Conservation (phyloP, 2,888 invertebrate species). For the Melinaea menophilus region DNA sequence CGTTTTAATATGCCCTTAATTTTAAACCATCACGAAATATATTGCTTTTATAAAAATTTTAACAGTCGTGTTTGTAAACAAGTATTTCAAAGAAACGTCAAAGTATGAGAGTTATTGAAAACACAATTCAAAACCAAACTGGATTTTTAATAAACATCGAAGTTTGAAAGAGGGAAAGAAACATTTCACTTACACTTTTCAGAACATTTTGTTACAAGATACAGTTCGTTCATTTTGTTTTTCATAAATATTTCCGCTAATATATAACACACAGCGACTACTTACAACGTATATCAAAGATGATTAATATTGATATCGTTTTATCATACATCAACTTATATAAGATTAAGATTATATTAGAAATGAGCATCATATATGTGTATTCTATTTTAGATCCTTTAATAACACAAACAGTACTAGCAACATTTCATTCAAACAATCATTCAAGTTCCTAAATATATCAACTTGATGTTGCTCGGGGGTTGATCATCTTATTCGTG, state of each 20-base stretch:
- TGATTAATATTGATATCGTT: not conserved
- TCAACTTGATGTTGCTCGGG: constrained; percentile 58
- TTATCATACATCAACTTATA: not conserved
- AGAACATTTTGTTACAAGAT: constrained; percentile 13
- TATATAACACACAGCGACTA: constrained; percentile 44
- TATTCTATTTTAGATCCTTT: not conserved
- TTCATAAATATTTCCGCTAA: constrained; percentile 23
- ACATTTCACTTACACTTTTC: constrained; percentile 24
- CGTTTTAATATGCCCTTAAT: not conserved
- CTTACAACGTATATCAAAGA: constrained; percentile 33
- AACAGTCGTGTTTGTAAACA: not conserved
- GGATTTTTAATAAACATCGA: constrained; percentile 30
- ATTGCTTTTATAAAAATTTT: not conserved
- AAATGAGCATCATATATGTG: not conserved
- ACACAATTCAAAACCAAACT: constrained; percentile 26
- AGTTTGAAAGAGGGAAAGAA: constrained; percentile 24
- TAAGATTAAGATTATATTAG: not conserved
- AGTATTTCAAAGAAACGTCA: constrained; percentile 14
- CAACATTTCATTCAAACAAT: constrained; percentile 69
- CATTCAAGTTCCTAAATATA: constrained; percentile 60
- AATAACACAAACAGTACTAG: constrained; percentile 25
- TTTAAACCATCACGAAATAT: not conserved
- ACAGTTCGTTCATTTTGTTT: constrained; percentile 16
- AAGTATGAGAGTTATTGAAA: constrained; percentile 16
- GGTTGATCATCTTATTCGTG: constrained; percentile 62